phyloP scores from a whole-genome alignment of 2,888 invertebrate genomes.

The Heliconius cydno region DNA sequence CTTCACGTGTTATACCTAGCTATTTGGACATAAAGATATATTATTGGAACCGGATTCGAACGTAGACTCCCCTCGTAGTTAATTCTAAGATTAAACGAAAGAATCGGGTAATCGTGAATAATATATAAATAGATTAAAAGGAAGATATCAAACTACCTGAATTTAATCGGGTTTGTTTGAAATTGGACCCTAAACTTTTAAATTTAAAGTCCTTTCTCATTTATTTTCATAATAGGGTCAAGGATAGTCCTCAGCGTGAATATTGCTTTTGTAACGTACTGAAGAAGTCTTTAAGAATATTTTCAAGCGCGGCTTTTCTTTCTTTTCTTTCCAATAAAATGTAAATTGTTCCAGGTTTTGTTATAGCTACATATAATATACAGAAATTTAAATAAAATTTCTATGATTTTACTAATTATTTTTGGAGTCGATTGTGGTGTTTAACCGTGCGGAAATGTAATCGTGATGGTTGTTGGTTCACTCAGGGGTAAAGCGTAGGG shows the following conservation, averaged over 20 bases:
- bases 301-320: slow-evolving; percentile 5
- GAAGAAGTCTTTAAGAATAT: slow-evolving; percentile 34
- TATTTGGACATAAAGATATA: not conserved
- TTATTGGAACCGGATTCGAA: no score
- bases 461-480: not conserved
- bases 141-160: slow-evolving; percentile 38
- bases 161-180: not conserved
- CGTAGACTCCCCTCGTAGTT: no score
- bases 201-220: slow-evolving; percentile 28
- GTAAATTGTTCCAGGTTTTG: not conserved
- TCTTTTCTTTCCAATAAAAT: slow-evolving; percentile 26
- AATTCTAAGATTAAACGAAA: no score
- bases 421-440: not conserved
- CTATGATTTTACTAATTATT: not conserved
- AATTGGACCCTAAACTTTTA: not conserved
- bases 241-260: slow-evolving; percentile 36
- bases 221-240: slow-evolving; percentile 37
- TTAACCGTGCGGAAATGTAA: not conserved
- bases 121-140: slow-evolving; percentile 40
- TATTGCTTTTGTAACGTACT: slow-evolving; percentile 45
- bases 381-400: not conserved
- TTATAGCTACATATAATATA: not conserved
- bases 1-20: not conserved
- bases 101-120: slow-evolving; percentile 30
- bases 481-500: not conserved